phyloP scores from a whole-genome alignment of 2,888 invertebrate species.

The Drosophila nr. fundita region DNA sequence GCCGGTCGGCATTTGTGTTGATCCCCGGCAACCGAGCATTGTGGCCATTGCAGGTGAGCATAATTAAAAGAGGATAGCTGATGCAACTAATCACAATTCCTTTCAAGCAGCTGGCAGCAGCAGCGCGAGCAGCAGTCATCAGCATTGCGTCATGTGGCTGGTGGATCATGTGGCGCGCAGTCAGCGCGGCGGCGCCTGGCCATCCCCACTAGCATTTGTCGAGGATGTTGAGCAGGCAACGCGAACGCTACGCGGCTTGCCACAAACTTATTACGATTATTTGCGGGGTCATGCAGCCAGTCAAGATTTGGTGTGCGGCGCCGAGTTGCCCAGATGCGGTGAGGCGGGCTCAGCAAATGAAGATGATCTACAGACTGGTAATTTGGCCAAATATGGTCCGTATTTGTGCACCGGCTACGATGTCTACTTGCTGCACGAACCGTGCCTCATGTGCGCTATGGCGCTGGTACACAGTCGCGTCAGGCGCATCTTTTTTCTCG shows the following conservation, averaged over 20 bases:
- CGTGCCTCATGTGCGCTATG: constrained; percentile 98
- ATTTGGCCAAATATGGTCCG: constrained; percentile 86
- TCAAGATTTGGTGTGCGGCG: constrained; percentile 86
- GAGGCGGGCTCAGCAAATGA: neutral
- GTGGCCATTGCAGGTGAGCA: constrained; percentile 87
- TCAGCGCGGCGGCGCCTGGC: constrained; percentile 92
- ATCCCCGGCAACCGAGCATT: constrained; percentile 88
- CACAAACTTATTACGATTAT: constrained; percentile 83
- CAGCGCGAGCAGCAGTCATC: constrained; percentile 22
- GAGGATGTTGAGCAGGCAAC: constrained; percentile 22
- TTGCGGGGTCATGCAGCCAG: constrained; percentile 75
- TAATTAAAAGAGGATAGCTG: neutral
- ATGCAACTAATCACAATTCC: neutral
- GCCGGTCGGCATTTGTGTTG: constrained; percentile 89
- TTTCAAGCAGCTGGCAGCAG: constrained; percentile 19
- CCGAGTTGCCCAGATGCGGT: constrained; percentile 70
- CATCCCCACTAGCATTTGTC: constrained; percentile 37
- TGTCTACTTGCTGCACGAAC: constrained; percentile 92
- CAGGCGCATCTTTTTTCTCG: constrained; percentile 91
- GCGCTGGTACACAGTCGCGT: constrained; percentile 96
- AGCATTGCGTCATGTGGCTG: constrained; percentile 93
- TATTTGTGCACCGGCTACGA: constrained; percentile 96
- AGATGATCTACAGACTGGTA: constrained; percentile 67
- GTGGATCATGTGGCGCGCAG: constrained; percentile 93
- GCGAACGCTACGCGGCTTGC: constrained; percentile 84